These are phyloP conservation scores for Rhopalosiphum padi DNA, from an alignment of 1,140 invertebrate species.

Conservation along the genomic window DNA sequence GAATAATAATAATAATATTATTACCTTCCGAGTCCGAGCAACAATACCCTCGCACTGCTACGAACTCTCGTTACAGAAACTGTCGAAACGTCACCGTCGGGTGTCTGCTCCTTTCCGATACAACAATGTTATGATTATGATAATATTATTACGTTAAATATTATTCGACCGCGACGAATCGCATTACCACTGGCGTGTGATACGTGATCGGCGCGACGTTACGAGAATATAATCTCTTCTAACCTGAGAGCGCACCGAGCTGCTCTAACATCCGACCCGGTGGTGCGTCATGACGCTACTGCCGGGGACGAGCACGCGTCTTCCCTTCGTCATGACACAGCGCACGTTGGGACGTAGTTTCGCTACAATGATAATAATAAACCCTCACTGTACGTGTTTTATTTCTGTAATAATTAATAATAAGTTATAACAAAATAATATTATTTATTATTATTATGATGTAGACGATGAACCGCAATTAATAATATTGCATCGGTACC, in stretches of 20 bases:
- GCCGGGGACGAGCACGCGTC: slow-evolving; percentile 14
- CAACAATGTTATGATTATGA: not conserved
- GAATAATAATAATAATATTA: not conserved
- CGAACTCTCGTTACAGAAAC: not conserved
- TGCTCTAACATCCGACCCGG: slow-evolving; percentile 43
- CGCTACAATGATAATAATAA: no score
- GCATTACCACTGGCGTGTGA: no score
- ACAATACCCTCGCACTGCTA: not conserved
- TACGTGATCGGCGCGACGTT: not conserved
- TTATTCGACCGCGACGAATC: no score
- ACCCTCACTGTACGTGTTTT: not conserved
- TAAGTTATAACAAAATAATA: no score
- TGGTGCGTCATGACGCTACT: slow-evolving; percentile 46
- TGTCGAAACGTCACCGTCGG: no score
- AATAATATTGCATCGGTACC: not conserved
- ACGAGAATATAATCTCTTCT: not conserved
- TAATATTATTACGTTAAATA: no score
- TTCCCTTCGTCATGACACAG: not conserved
- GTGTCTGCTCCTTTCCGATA: not conserved
- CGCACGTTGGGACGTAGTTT: slow-evolving; percentile 24
- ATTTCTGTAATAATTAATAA: not conserved
- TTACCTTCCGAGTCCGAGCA: not conserved
- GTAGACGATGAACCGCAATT: no score
- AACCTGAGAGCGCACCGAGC: not conserved
- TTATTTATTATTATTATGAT: no score